phyloP scores from a whole-genome alignment of 2,113 vertebrate species.

The Caranx ignobilis region DNA sequence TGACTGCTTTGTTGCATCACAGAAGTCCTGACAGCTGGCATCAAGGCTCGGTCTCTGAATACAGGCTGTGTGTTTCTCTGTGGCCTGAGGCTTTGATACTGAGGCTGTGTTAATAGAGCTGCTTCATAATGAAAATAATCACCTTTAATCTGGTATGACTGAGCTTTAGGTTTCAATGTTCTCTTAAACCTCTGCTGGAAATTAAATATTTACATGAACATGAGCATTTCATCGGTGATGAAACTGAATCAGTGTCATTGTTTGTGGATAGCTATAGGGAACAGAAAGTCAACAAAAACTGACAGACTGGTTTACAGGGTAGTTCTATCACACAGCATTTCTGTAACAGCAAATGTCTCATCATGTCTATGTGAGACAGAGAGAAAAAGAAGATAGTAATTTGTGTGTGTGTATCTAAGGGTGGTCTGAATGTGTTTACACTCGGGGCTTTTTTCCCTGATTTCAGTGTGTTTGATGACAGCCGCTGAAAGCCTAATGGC shows the following conservation, averaged over 20 bases:
- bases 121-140: no score
- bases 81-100: no score
- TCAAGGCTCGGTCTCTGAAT: no score
- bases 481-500: constrained; percentile 38
- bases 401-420: constrained; percentile 10
- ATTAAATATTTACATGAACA: background rate
- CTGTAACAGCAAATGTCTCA: background rate
- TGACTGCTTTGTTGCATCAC: no score
- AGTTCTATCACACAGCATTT: background rate
- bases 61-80: no score
- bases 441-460: constrained; percentile 18
- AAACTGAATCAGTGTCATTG: background rate
- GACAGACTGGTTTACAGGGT: background rate
- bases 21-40: no score
- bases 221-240: background rate
- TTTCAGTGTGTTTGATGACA: constrained; percentile 37
- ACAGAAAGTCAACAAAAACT: background rate
- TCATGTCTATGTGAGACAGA: background rate
- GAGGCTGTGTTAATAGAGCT: no score
- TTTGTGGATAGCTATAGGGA: background rate
- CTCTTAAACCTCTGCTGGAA: background rate
- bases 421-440: constrained; percentile 50
- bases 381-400: background rate
- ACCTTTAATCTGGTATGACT: background rate
- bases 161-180: background rate